phyloP scores from a whole-genome alignment of 2,113 vertebrate genomes.

The Craseonycteris thonglongyai region DNA sequence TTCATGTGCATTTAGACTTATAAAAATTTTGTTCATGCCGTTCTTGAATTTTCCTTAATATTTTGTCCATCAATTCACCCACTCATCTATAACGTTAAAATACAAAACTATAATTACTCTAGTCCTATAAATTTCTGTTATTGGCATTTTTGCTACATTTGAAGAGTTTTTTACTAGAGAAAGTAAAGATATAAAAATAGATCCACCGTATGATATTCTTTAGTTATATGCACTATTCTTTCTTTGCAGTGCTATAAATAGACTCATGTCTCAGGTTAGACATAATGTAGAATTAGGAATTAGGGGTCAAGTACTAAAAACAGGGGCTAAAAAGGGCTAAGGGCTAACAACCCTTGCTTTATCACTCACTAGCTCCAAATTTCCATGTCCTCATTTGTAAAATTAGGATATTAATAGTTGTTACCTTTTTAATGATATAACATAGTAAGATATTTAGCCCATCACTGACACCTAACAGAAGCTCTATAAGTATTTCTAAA shows the following conservation, averaged over 20 bases:
- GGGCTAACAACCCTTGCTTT: not conserved
- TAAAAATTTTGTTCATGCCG: not conserved
- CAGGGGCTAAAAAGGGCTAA: not conserved
- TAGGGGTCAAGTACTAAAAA: not conserved
- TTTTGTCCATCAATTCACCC: not conserved
- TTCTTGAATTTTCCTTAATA: conserved; percentile 15
- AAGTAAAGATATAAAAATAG: not conserved
- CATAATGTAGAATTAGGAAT: not conserved
- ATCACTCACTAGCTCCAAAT: not conserved
- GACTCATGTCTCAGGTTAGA: not conserved
- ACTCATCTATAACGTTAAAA: not conserved
- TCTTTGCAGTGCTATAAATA: not conserved
- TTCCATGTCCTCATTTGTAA: not conserved
- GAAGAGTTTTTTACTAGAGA: not conserved
- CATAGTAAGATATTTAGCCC: not conserved
- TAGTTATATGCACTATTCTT: not conserved
- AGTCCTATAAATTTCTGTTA: not conserved
- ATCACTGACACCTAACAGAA: not conserved
- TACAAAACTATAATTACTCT: not conserved
- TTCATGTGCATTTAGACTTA: conserved; percentile 27
- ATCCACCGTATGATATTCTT: not conserved
- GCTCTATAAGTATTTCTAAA: not conserved
- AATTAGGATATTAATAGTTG: not conserved
- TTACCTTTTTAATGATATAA: not conserved
- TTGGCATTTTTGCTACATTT: not conserved